phyloP scores from a whole-genome alignment of 2,888 invertebrate species.

The Sylvicola cinctus region DNA sequence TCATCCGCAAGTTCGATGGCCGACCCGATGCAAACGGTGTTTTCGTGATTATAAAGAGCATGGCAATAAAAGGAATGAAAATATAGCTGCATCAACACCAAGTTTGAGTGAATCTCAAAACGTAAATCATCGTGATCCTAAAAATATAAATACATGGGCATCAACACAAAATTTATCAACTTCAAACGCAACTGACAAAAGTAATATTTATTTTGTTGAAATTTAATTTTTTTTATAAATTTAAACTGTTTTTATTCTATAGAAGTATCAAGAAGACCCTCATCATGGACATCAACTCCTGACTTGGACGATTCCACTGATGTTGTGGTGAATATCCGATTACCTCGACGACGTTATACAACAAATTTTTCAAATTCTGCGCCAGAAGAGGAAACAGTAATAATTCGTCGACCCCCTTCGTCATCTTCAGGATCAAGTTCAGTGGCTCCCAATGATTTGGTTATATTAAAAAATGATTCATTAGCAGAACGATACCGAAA shows the following conservation, averaged over 20 bases:
- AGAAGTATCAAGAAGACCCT: constrained; percentile 19
- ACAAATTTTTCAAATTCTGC: constrained; percentile 23
- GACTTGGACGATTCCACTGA: constrained; percentile 40
- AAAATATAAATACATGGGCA: constrained; percentile 50
- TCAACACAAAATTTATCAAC: constrained; percentile 47
- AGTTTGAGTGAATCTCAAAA: constrained; percentile 44
- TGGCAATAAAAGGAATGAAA: constrained; percentile 48
- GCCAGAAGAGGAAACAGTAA: constrained; percentile 24
- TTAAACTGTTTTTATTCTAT: neutral
- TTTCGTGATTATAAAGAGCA: constrained; percentile 86
- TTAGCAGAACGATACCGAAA: constrained; percentile 48
- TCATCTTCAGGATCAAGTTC: constrained; percentile 27
- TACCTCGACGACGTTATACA: constrained; percentile 42
- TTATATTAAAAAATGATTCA: constrained; percentile 46
- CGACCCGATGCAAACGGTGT: constrained; percentile 80
- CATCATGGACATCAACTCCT: constrained; percentile 68
- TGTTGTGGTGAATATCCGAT: constrained; percentile 44
- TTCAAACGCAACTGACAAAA: constrained; percentile 10
- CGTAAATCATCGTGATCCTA: constrained; percentile 29
- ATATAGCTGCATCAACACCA: constrained; percentile 54
- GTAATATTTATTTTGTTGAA: constrained; percentile 6
- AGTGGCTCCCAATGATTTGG: constrained; percentile 28
- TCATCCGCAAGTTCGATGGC: constrained; percentile 87
- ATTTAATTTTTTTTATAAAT: neutral
- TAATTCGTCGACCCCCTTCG: constrained; percentile 30